These are phyloP conservation scores for Psittacula derbiana DNA, from an alignment of 2,797 vertebrate species.

Conservation along the genomic window DNA sequence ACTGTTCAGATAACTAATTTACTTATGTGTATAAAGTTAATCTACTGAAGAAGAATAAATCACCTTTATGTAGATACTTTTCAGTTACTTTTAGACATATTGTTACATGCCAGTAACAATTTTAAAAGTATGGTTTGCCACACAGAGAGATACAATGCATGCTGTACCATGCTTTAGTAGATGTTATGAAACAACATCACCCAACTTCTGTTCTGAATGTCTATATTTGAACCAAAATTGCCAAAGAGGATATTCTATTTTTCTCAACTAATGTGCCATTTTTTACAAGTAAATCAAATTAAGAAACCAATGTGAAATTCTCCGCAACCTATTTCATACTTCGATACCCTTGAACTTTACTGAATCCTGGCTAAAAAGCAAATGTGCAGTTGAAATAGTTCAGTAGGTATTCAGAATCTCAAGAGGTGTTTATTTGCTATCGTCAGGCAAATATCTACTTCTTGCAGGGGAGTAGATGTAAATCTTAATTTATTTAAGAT, in stretches of 20 bases:
- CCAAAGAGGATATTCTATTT: conserved; percentile 43
- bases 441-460: conserved; percentile 24
- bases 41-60: background rate
- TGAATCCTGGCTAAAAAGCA: conserved; percentile 62
- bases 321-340: conserved; percentile 71
- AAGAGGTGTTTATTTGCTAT: conserved; percentile 53
- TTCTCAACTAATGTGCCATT: conserved; percentile 50
- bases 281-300: conserved; percentile 71
- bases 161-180: background rate
- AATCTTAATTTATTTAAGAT: conserved; percentile 21
- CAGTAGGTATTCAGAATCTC: conserved; percentile 57
- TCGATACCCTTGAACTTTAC: conserved; percentile 77
- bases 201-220: conserved; percentile 8
- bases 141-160: background rate
- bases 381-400: conserved; percentile 62
- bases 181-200: background rate
- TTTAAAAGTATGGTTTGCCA: background rate
- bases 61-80: background rate
- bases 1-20: background rate
- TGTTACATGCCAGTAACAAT: background rate
- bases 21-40: background rate
- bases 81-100: background rate
- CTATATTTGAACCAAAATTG: conserved; percentile 60
- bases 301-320: conserved; percentile 68
- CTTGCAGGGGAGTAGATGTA: background rate